These are phyloP conservation scores for Colostygia pectinataria DNA, from an alignment of 2,888 invertebrate species.

Conservation along the genomic window DNA sequence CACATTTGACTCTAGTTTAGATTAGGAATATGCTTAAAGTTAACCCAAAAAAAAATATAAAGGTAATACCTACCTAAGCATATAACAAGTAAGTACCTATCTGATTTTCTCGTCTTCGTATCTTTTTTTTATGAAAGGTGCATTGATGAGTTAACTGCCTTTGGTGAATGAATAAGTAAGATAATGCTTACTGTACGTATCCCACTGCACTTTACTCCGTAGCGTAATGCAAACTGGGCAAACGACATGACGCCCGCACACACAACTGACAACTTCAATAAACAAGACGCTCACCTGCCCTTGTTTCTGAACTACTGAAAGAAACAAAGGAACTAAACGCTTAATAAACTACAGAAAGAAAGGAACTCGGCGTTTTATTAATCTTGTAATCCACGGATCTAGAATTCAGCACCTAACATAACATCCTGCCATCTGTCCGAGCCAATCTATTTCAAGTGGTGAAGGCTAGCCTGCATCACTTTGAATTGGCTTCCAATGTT, in stretches of 20 bases:
- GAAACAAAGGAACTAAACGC: constrained; percentile 11
- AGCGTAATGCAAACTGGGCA: constrained; percentile 7
- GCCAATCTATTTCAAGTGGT: constrained; percentile 60
- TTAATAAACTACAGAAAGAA: constrained; percentile 1
- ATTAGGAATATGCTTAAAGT: too few relatives aligned
- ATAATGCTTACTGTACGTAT: constrained; percentile 11
- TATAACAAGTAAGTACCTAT: too few relatives aligned
- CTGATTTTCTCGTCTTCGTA: too few relatives aligned
- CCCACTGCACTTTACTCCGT: constrained; percentile 18
- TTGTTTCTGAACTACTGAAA: neutral
- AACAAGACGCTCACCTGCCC: neutral
- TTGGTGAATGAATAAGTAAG: neutral
- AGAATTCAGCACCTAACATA: constrained; percentile 50
- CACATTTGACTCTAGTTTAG: too few relatives aligned
- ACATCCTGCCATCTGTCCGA: constrained; percentile 60
- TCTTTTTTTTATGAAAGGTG: too few relatives aligned
- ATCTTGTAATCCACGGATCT: constrained; percentile 23
- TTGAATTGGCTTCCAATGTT: neutral
- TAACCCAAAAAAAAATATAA: too few relatives aligned
- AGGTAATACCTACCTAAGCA: too few relatives aligned
- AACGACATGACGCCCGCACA: constrained; percentile 12
- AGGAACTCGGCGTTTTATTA: constrained; percentile 20
- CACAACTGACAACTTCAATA: constrained; percentile 10
- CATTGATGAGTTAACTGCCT: too few relatives aligned
- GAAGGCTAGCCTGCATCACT: neutral